Evolutionary conservation across 2,113 vertebrate species (phyloP), one percentile per base, ranked within the genome.

Genomic region (Cyphomyrus discorhynchus): DNA sequence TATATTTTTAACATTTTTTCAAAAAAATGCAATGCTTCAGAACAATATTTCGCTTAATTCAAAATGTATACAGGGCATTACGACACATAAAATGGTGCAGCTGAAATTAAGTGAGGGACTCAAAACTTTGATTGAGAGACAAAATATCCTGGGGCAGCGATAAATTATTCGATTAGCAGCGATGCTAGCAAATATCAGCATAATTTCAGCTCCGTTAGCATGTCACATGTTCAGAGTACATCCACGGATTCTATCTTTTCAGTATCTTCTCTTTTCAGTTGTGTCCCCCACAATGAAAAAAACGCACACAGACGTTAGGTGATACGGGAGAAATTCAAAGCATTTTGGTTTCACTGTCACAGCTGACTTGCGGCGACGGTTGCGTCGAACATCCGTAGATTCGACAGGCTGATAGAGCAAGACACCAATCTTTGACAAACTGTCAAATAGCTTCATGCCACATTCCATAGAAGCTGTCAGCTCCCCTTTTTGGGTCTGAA

Each of bases 371-470:
- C 47, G 47, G 49, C 50, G 17, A 53, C 42, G 47, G 85, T 53
- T 56, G 87, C 87, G 17, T 47, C 11, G 35, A 88, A 42, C 87
- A 39, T 31, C 17, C 53, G 53, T 45, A 84, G 85, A 87, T 87
- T 53, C 35, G 87, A 88, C 52, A 66, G 87, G 31, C 35, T 24
- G 53, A 88, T 88, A 58, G 87, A 88, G 53, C 49, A 66, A 88
- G 53, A 66, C 87, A n/a, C 35, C 35, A 45, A 45, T 62, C 53
- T 58, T 88, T 62, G 87, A 58, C 86, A 87, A 87, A 87, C 87
- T 88, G 87, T 88, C 87, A 88, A 88, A 88, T 62, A 62, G 53
- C 19, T 58, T 88, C 52, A 62, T 24, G 87, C 87, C 58, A 50
- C 50, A 88, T 88, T 88, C 86, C 86, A 62, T 45, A 45, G 53